These are phyloP conservation scores for Tonatia bakeri DNA, from an alignment of 2,113 vertebrate genomes.

Conservation along the genomic window DNA sequence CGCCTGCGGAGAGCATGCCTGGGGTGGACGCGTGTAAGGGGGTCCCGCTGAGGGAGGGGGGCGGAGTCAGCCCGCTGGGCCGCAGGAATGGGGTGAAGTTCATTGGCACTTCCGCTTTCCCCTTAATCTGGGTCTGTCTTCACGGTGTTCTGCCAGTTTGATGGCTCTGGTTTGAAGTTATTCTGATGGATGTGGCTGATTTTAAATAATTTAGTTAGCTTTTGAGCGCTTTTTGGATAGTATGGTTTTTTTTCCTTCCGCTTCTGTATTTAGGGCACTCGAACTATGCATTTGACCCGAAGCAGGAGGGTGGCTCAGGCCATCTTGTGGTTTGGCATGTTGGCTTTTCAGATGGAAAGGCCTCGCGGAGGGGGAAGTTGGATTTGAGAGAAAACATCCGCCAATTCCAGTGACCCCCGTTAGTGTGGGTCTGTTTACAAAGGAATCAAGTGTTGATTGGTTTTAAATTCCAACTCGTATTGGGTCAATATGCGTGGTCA, in stretches of 20 bases:
- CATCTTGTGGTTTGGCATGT: not conserved
- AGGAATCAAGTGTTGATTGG: not conserved
- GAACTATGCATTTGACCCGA: not conserved
- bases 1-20: not conserved
- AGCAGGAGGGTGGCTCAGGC: not conserved
- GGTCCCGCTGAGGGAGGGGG: not conserved
- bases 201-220: slow-evolving; percentile 34
- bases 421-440: not conserved
- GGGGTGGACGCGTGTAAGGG: not conserved
- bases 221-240: not conserved
- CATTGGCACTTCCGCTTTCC: not conserved
- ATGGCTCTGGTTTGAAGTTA: not conserved
- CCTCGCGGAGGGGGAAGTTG: not conserved
- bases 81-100: not conserved
- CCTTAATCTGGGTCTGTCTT: not conserved
- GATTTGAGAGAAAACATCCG: not conserved
- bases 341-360: not conserved
- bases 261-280: not conserved
- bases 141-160: not conserved
- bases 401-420: not conserved
- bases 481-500: not conserved
- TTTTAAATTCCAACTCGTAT: slow-evolving; percentile 26
- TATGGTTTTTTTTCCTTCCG: not conserved
- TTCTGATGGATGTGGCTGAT: not conserved
- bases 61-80: not conserved